Conservation (phyloP, 1,140 invertebrate species). For the Diplogasteroides magnus region DNA sequence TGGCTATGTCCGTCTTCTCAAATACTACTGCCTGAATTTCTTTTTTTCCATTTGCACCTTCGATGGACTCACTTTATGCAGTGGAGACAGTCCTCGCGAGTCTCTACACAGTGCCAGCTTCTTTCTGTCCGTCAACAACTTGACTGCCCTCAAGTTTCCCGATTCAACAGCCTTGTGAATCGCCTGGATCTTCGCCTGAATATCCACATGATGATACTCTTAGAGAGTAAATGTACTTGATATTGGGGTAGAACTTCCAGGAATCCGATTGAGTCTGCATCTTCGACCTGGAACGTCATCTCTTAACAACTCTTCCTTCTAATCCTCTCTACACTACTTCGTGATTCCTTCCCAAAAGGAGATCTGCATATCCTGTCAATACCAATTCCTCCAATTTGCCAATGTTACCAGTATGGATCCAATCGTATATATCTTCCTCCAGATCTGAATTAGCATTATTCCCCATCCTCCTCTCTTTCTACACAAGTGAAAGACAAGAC, state of each 20-base stretch:
- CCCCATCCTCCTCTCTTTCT: no score
- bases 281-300: conserved; percentile 36
- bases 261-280: conserved; percentile 76
- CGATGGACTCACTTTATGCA: conserved; percentile 68
- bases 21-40: conserved; percentile 69
- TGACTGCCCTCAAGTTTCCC: conserved; percentile 75
- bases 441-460: no score
- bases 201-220: conserved; percentile 1
- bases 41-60: background rate
- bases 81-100: conserved; percentile 69
- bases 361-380: conserved; percentile 75
- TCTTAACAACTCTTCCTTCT: background rate
- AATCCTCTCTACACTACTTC: conserved; percentile 28
- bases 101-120: conserved; percentile 82
- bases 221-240: conserved; percentile 66
- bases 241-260: conserved; percentile 80
- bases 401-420: conserved; percentile 73
- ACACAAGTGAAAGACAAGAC: background rate
- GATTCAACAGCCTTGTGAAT: conserved; percentile 79
- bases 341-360: conserved; percentile 69
- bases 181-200: conserved; percentile 77
- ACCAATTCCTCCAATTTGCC: conserved; percentile 81
- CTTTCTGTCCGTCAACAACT: conserved; percentile 77
- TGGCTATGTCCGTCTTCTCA: conserved; percentile 84
- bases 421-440: conserved; percentile 63